Base-by-base conservation (phyloP, 2,113 vertebrate species). In the Leptosomus discolor region DNA sequence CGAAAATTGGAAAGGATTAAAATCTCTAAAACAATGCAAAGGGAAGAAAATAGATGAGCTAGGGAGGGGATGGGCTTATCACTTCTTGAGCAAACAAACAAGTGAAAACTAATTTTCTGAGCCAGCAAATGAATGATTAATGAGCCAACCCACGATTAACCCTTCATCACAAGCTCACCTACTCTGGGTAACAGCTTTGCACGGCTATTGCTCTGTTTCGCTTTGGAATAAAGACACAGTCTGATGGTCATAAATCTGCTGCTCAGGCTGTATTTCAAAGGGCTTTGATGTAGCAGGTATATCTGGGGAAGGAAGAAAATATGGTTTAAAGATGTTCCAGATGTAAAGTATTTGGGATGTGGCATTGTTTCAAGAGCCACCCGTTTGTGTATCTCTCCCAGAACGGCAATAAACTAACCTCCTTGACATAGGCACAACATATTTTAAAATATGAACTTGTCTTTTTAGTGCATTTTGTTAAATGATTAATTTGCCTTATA, bases 401-500 rank as follows among this genome's bases (percentile, higher is more conserved):
- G 60, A 12, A 9, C 2, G 77, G 67, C 48, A 67, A 70, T 85
- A 96, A 86, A 92, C 41, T 48, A 83, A 80, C 58, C 82, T 48
- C 60, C 50, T 51, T 90, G 94, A 96, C 96, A 61, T 2, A 61
- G 51, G 90, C 92, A 95, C 92, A 97, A 92, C 87, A 64, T 83
- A 37, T 57, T 92, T 95, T 91, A 93, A 97, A 96, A 97, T 74
- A 95, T 45, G 95, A 91, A 97, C 95, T 97, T 94, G 84, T 96
- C 95, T 95, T 89, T 83, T 95, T 94, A 82, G 73, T 9, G 61
- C 88, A 36, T 97, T 97, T 88, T 90, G 97, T 94, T 97, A 98
- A 98, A 95, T 98, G 98, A 98, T 98, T 97, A 97, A 98, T 98
- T 98, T 98, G 96, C 95, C 96, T 97, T 94, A 73, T 98, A 98